phyloP scores from a whole-genome alignment of 2,888 invertebrate genomes.

The Luperina testacea region DNA sequence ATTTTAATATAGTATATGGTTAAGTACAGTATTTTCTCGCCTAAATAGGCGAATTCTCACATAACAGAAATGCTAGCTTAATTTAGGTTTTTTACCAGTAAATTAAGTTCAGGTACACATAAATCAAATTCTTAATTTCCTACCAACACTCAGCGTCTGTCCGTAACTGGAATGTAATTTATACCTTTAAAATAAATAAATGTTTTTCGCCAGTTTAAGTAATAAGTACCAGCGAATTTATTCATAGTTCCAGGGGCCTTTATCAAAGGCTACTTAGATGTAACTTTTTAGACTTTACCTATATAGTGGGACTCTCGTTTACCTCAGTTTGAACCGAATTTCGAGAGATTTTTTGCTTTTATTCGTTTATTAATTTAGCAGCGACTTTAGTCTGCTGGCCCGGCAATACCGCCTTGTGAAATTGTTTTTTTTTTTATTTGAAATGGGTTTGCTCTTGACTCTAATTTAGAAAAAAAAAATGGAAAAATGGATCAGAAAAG shows the following conservation, averaged over 20 bases:
- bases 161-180: conserved; percentile 59
- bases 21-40: not conserved
- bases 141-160: conserved; percentile 20
- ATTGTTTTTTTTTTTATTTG: no score
- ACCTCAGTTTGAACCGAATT: not conserved
- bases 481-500: not conserved
- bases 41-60: no score
- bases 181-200: conserved; percentile 60
- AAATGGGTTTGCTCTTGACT: no score
- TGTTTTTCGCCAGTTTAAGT: conserved; percentile 38
- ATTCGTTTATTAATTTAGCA: not conserved
- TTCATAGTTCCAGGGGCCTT: not conserved
- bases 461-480: no score
- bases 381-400: not conserved
- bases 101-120: not conserved
- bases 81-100: not conserved
- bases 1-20: not conserved
- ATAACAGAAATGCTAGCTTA: not conserved
- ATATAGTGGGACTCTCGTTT: not conserved
- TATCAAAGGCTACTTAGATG: not conserved
- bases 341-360: not conserved
- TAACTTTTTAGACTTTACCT: not conserved
- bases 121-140: conserved; percentile 39
- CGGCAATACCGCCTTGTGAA: no score
- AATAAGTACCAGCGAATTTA: conserved; percentile 18